Evolutionary conservation across 1,140 invertebrate species (phyloP).

Genomic region (Brachionus paranguensis): DNA sequence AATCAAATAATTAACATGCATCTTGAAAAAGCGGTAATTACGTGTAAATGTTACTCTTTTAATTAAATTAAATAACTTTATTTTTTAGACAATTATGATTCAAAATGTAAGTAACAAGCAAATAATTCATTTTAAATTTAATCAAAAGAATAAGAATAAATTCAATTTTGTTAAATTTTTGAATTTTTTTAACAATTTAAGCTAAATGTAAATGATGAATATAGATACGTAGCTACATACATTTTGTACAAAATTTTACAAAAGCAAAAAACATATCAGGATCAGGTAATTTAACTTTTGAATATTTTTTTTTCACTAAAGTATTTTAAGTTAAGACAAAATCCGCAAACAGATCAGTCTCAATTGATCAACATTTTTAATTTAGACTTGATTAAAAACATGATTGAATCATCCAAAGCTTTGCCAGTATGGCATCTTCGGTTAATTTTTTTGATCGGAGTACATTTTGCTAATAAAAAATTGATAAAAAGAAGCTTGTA

Average conservation of each 20-base stretch:
- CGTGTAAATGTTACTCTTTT: background rate
- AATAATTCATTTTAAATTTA: too few relatives aligned
- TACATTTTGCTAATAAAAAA: background rate
- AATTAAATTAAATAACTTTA: too few relatives aligned
- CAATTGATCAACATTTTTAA: background rate
- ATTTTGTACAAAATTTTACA: conserved; percentile 1
- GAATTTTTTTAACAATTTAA: background rate
- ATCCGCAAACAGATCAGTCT: background rate
- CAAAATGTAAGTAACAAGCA: conserved; percentile 14
- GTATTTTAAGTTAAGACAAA: background rate
- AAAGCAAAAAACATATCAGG: background rate
- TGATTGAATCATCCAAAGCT: background rate
- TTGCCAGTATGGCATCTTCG: conserved; percentile 9
- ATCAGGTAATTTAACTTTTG: background rate
- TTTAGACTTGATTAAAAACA: conserved; percentile 15
- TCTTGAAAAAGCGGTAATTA: conserved; percentile 38
- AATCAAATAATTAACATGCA: conserved; percentile 2
- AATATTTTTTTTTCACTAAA: background rate
- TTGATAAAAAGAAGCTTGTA: background rate
- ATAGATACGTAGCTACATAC: conserved; percentile 28
- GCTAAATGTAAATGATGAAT: conserved; percentile 35
- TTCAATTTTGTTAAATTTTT: background rate
- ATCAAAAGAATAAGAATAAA: background rate
- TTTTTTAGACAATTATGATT: conserved; percentile 1
- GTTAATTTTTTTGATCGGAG: conserved; percentile 2